Conservation (phyloP, 2,888 invertebrate genomes). For the Liopterus haemorrhoidalis region DNA sequence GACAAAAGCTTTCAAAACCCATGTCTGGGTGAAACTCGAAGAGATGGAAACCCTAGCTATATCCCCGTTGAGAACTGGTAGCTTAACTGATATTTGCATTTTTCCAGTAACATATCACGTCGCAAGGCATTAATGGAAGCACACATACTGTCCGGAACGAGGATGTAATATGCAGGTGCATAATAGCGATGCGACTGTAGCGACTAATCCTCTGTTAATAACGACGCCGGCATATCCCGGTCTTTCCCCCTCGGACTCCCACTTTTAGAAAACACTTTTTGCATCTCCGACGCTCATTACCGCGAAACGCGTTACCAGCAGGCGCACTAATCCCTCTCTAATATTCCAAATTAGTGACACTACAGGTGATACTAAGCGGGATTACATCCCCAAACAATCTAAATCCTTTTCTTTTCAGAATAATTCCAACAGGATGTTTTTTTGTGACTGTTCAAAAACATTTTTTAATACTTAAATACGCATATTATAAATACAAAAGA, state of each 20-base stretch:
- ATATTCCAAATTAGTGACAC: constrained; percentile 25
- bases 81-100: too few relatives aligned
- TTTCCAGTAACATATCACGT: too few relatives aligned
- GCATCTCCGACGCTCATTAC: constrained; percentile 32
- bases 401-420: constrained; percentile 23
- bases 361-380: constrained; percentile 23
- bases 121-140: too few relatives aligned
- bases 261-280: constrained; percentile 31
- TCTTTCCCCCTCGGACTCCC: too few relatives aligned
- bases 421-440: constrained; percentile 11
- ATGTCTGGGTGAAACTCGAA: too few relatives aligned
- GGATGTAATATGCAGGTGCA: constrained; percentile 20
- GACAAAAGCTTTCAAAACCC: too few relatives aligned
- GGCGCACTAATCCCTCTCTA: constrained; percentile 20
- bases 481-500: constrained; percentile 7
- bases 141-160: too few relatives aligned
- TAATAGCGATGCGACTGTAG: constrained; percentile 18
- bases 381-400: constrained; percentile 13
- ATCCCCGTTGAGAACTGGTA: too few relatives aligned
- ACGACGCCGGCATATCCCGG: constrained; percentile 22
- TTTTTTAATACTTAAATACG: too few relatives aligned
- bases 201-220: constrained; percentile 40
- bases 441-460: constrained; percentile 10
- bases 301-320: constrained; percentile 1
- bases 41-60: too few relatives aligned